Evolutionary conservation across 2,888 invertebrate species (phyloP).

Genomic region (Hirtodrosophila trivittata): DNA sequence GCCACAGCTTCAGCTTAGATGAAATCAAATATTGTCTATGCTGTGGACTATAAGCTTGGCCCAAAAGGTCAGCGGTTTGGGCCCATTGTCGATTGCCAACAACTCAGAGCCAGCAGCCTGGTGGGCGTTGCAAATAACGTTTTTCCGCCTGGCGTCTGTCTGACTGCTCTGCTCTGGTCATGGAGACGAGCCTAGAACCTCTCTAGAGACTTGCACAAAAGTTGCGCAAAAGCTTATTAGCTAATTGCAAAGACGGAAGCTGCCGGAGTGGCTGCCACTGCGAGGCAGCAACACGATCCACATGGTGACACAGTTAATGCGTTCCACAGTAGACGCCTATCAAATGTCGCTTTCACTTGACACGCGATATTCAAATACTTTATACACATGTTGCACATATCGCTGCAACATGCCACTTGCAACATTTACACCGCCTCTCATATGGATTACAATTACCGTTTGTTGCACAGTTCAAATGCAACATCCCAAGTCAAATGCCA

Average conservation of each 20-base stretch:
- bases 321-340: conserved; percentile 28
- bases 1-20: conserved; percentile 17
- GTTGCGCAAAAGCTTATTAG: conserved; percentile 12
- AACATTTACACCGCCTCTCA: not conserved
- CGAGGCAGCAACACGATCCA: conserved; percentile 26
- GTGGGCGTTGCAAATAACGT: conserved; percentile 69
- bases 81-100: no score
- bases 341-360: conserved; percentile 52
- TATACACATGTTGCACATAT: conserved; percentile 14
- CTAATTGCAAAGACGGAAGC: conserved; percentile 40
- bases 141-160: conserved; percentile 22
- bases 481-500: conserved; percentile 59
- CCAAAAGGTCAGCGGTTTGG: conserved; percentile 63
- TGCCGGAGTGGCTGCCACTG: not conserved
- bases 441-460: no score
- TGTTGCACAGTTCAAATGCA: not conserved
- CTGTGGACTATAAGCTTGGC: conserved; percentile 7
- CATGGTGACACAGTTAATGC: conserved; percentile 42
- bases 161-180: not conserved
- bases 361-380: conserved; percentile 28
- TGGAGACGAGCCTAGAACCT: not conserved
- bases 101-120: not conserved
- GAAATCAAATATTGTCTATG: conserved; percentile 64
- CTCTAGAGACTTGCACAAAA: not conserved
- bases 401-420: conserved; percentile 14